Conservation (phyloP, 2,113 vertebrate genomes). For the human region GRCh38 chr3:150554001-150554500, state of each 20-base stretch:
- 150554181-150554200: not conserved
- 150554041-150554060: not conserved
- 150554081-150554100: not conserved
- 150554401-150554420: not conserved
- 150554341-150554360: not conserved
- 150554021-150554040: not conserved
- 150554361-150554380: not conserved
- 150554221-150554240: not conserved
- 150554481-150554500: not conserved
- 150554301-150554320: not conserved
- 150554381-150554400: not conserved
- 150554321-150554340: not conserved
- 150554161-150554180: not conserved
- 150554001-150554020: not conserved
- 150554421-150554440: not conserved
- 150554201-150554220: not conserved
- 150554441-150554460: constrained; percentile 18
- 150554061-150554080: not conserved
- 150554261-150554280: not conserved
- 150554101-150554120: not conserved
- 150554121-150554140: not conserved
- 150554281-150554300: not conserved
- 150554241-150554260: not conserved
- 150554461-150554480: not conserved
- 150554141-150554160: not conserved